A percentile compares a stretch with the other conserved stretches of the same genome.
Evolutionary conservation across 2,113 vertebrate species (phyloP).

Genomic region (Recurvirostra avosetta): DNA sequence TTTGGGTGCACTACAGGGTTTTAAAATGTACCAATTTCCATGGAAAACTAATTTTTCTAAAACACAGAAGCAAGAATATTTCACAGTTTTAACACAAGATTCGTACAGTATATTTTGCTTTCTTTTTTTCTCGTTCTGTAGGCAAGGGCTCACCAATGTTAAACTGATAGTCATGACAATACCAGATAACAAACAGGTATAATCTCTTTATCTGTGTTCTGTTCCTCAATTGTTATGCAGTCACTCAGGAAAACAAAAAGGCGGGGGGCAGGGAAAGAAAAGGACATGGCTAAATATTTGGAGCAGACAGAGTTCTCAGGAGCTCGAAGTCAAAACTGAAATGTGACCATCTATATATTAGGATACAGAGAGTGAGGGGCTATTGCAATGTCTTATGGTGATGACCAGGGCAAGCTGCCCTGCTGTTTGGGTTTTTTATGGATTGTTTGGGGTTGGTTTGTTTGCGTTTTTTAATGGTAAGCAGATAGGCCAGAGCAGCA

Average conservation of each 20-base stretch:
- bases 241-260: background rate
- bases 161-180: conserved; percentile 86
- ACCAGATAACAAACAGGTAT: conserved; percentile 77
- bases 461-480: background rate
- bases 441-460: background rate
- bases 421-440: background rate
- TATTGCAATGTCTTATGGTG: background rate
- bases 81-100: background rate
- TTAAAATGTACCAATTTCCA: background rate
- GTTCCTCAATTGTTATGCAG: background rate
- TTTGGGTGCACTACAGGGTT: background rate
- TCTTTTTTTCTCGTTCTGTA: conserved; percentile 39
- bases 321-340: background rate
- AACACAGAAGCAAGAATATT: background rate
- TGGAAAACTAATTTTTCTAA: background rate
- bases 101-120: background rate
- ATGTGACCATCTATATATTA: background rate
- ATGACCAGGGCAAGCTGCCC: background rate
- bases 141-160: conserved; percentile 82
- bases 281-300: background rate
- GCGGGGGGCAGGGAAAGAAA: background rate
- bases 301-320: background rate
- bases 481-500: background rate
- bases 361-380: background rate
- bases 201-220: background rate